Conservation (phyloP, 92 coral and sea anemone genomes). For the Zoanthus gigantus region DNA sequence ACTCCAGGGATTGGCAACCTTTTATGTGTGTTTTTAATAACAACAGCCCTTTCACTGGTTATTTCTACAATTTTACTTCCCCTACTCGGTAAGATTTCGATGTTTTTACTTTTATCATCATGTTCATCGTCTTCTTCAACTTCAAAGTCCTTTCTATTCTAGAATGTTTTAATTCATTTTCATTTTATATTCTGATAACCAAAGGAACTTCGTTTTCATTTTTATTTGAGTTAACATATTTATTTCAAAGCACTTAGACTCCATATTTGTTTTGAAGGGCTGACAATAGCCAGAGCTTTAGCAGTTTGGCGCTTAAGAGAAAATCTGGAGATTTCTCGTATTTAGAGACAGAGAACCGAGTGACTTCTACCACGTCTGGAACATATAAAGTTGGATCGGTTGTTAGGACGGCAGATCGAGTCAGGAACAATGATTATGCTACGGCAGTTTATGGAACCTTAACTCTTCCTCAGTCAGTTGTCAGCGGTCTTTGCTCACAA, state of each 20-base stretch:
- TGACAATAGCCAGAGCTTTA: constrained; percentile 42
- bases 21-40: constrained; percentile 83
- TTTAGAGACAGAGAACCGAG: constrained; percentile 63
- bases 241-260: neutral
- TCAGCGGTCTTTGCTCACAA: constrained; percentile 84
- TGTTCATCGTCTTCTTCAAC: neutral
- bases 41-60: constrained; percentile 92
- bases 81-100: constrained; percentile 48
- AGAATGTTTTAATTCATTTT: neutral
- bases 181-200: too few relatives aligned
- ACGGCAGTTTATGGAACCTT: constrained; percentile 76
- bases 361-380: constrained; percentile 46
- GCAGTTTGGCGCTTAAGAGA: constrained; percentile 13
- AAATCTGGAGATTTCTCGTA: constrained; percentile 45
- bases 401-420: constrained; percentile 81
- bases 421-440: constrained; percentile 68
- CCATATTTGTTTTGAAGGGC: constrained; percentile 5
- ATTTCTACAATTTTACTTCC: constrained; percentile 80
- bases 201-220: too few relatives aligned
- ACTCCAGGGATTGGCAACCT: constrained; percentile 80
- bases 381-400: constrained; percentile 81
- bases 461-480: constrained; percentile 77
- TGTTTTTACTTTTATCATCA: constrained; percentile 9
- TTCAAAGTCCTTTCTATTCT: neutral
- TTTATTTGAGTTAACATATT: neutral